Evolutionary conservation across 37 sponge, comb jelly and placozoan species (phyloP), one percentile per base, ranked within the genome.

Genomic region (Geodia barretti): DNA sequence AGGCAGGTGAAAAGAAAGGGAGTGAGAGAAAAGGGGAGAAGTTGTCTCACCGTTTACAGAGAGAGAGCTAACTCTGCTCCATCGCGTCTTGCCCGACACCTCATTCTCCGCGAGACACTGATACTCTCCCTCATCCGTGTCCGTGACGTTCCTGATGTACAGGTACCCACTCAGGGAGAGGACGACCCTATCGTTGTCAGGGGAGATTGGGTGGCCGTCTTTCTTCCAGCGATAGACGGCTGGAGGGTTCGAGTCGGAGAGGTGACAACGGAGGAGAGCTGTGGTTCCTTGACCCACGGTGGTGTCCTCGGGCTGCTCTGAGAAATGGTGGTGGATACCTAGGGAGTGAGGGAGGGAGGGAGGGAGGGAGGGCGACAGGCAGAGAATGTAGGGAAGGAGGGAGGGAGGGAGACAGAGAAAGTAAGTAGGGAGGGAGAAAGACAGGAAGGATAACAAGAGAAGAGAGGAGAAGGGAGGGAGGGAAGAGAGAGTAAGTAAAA

Each of bases 1-100:
- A n/a, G n/a, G n/a, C n/a, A n/a, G n/a, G n/a, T n/a, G n/a, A n/a
- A 30, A 32, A 26, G 68, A 67, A 26, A 19, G 24, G 24, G 9
- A 67, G 11, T 30, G n/a, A n/a, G n/a, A n/a, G n/a, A n/a, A n/a
- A n/a, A n/a, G n/a, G n/a, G n/a, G n/a, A n/a, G n/a, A n/a, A n/a
- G n/a, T n/a, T n/a, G 54, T 47, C 73, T 62, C 42, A 86, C 86
- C 79, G 19, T 54, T n/a, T 8, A 86, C 73, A 63, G 32, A 73
- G 24, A 86, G 63, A 8, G 20, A 1, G 8, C 36, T 72, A 29
- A 36, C 39, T 4, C 23, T 38, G 1, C 79, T 77, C 11, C 39
- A 39, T 47, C 72, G 42, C 43, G 1, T 1, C 14, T 25, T 58
- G 7, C 66, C 67, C 28, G 73, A 62, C 30, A 86, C 79, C 2